These are phyloP conservation scores for Hyperoodon ampullatus DNA, from an alignment of 2,113 vertebrate genomes.

Conservation along the genomic window DNA sequence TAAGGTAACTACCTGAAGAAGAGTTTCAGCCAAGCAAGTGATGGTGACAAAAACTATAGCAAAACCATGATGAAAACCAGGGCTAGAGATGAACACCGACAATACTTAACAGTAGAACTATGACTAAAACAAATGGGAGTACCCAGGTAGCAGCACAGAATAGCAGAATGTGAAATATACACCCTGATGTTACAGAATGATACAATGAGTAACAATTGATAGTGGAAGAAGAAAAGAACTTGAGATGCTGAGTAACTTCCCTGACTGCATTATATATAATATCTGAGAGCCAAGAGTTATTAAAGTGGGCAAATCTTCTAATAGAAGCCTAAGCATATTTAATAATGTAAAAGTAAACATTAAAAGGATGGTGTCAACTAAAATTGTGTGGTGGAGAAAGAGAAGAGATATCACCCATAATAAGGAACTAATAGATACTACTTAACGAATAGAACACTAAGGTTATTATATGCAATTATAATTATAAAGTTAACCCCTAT, in stretches of 20 bases:
- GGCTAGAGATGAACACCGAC: not conserved
- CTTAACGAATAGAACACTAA: not conserved
- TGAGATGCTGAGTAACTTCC: not conserved
- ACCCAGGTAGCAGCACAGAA: not conserved
- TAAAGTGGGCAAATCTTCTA: not conserved
- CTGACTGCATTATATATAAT: not conserved
- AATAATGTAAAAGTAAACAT: not conserved
- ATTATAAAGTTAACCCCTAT: not conserved
- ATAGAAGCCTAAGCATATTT: not conserved
- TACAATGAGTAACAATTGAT: not conserved
- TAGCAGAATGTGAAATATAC: not conserved
- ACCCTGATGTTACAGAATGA: not conserved
- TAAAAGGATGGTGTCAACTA: not conserved
- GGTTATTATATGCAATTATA: not conserved
- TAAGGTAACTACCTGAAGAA: not conserved
- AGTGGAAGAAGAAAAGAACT: not conserved
- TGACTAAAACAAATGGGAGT: not conserved
- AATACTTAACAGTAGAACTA: not conserved
- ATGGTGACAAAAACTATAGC: no score
- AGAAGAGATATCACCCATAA: not conserved
- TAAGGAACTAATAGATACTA: not conserved
- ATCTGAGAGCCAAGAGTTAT: not conserved
- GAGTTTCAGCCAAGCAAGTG: not conserved
- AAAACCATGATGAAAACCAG: not conserved
- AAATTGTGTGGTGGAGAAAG: not conserved